Base-by-base conservation (phyloP, 2,113 vertebrate species). In the Tragelaphus strepsiceros region DNA sequence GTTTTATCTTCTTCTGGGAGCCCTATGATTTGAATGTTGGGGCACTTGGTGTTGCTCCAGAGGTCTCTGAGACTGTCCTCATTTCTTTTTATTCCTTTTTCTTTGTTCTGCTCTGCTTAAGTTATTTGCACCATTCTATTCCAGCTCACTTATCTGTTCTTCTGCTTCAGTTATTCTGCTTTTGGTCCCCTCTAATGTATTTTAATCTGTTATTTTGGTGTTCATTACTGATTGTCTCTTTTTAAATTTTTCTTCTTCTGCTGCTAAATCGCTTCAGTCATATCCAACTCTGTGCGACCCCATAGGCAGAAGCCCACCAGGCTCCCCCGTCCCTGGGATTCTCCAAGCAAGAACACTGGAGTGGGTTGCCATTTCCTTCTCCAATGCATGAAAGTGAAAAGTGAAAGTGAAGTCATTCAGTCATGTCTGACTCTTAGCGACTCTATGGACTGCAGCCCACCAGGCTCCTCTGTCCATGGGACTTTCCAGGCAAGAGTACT, bases 191-290 rank as follows among this genome's bases (percentile, higher is more conserved):
- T 74, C 21, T 74, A 74, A 39, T 39, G 10, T 35, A 71, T 71
- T 71, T 6, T 11, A 35, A 71, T 22, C n/a, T 35, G n/a, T 39
- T 71, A 39, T 71, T 71, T 35, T 71, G 67, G 24, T 39, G 67
- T 74, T 74, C 67, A 39, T 13, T 74, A 74, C n/a, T 22, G 10
- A 39, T 22, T 74, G 4, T 35, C 35, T 74, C 22, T 74, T 74
- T 74, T 74, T 24, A 11, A 64, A n/a, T n/a, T 67, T 17, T 67
- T 67, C 7, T 67, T n/a, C 62, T n/a, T 4, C 32, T n/a, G 16
- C 62, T 67, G 62, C 62, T n/a, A n/a, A 67, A 0, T n/a, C 0
- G 0, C 32, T 67, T n/a, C 16, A n/a, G 62, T 67, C 0, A 0
- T 67, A 2, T 67, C 62, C 0, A 0, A 67, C 62, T 67, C 62